Conservation (phyloP, 2,113 vertebrate genomes). For the Dicrurus megarhynchus region DNA sequence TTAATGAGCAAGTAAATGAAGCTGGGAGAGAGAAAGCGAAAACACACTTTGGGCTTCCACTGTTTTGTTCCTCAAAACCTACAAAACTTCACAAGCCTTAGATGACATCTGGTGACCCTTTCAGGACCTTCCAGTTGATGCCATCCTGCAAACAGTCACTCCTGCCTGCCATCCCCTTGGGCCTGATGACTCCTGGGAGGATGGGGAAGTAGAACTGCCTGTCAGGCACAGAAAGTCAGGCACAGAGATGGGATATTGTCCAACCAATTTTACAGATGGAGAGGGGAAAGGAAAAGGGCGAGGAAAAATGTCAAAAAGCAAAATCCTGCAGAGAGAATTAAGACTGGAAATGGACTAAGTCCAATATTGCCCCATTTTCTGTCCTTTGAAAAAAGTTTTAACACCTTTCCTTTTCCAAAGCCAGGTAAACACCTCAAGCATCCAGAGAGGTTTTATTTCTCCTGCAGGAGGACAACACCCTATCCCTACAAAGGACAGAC, state of each 20-base stretch:
- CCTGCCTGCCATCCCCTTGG: background rate
- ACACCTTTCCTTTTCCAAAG: background rate
- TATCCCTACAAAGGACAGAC: background rate
- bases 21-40: background rate
- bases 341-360: background rate
- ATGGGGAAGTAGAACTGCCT: background rate
- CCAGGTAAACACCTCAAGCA: background rate
- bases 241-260: background rate
- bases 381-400: background rate
- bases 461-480: background rate
- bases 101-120: background rate
- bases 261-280: background rate
- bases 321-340: background rate
- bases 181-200: background rate
- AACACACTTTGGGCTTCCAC: background rate
- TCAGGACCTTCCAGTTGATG: background rate
- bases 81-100: background rate
- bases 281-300: background rate
- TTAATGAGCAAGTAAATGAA: conserved; percentile 56
- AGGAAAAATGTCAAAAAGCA: background rate
- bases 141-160: background rate
- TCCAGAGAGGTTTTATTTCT: background rate
- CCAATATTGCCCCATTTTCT: background rate
- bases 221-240: background rate
- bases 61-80: background rate